Base-by-base conservation (phyloP, 2,797 vertebrate species). In the Danio jaintianensis region DNA sequence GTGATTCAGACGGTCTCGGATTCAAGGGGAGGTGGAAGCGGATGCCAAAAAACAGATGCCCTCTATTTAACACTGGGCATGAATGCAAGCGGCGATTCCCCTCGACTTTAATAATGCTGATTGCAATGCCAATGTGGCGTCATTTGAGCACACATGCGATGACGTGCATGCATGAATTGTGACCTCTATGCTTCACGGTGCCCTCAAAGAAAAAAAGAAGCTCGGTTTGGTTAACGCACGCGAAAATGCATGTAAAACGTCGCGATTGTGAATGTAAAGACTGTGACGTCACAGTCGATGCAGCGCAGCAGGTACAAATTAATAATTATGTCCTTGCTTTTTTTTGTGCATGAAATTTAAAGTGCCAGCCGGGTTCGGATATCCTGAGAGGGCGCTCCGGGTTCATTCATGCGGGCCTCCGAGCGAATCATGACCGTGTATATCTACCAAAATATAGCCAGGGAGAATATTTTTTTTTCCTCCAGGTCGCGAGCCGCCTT, bases 361-460 rank as follows among this genome's bases (percentile, higher is more conserved):
- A 66, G 80, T 75, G 77, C 69, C 48, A 55, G 62, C 78, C 85
- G 89, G 90, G 87, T 67, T 85, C 84, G 59, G 90, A 82, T 84
- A 86, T 82, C 84, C 89, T 84, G 84, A 70, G 78, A 87, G 40
- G 10, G 18, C 4, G 84, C 82, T 84, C 56, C 84, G 82, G 62
- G 73, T 83, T 80, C 82, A 78, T 87, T 64, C 70, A 84, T 50
- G 89, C 89, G 47, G 89, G 91, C 89, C 91, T 87, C 89, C 88
- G 90, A 90, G 86, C 81, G 83, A 88, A 91, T 92, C 86, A 90
- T 86, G 88, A 92, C 91, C 93, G 71, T 88, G 91, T 90, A 87
- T 90, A 87, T 90, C 81, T 69, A 89, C 59, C 86, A 88, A 79
- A 79, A 90, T 42, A 75, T 81, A 84, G 85, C 89, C 84, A 86